Evolutionary conservation across 2,888 invertebrate genomes (phyloP), one percentile per base, ranked within the genome.

Genomic region (Nomada fabriciana): DNA sequence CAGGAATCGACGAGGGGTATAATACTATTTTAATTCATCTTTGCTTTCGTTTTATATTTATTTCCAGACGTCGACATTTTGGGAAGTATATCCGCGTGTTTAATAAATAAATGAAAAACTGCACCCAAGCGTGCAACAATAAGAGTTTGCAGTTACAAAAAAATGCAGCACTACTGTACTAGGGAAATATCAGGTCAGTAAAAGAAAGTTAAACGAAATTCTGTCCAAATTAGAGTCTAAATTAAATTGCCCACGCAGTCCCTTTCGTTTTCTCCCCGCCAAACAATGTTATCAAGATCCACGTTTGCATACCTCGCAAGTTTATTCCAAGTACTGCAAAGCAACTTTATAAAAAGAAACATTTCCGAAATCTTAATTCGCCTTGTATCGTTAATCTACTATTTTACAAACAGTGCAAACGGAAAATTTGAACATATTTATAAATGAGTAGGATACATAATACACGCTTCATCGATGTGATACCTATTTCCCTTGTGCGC

Each of bases 401-500:
- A 1, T 36, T 53, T 53, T 20, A 53, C 53, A 7, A 20, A 53
- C 15, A 53, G 10, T 5, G 2, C 11, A 2, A 25, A 15, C 0
- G 25, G 61, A 9, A 4, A 11, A 23, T n/a, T 65, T 5, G 9
- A 18, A 52, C 52, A 47, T n/a, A 11, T 65, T 36, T 36, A n/a
- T 0, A 53, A 61, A 25, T 29, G 25, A 11, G 52, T 43, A 42
- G 47, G 2, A 47, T 3, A 15, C 61, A 13, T 43, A 29, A 47
- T 36, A 23, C 59, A 25, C 47, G 60, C 64, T 50, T 36, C 59
- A 60, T 76, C 20, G 61, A 29, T 29, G 72, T 55, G 72, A 72
- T 72, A 79, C 64, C 11, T 0, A 80, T 59, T 78, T 43, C 64
- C 57, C 20, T 7, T 2, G 70, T n/a, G 53, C 29, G 2, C 71